Base-by-base conservation (phyloP, 2,113 vertebrate species). In the Psilopsiagon aurifrons region DNA sequence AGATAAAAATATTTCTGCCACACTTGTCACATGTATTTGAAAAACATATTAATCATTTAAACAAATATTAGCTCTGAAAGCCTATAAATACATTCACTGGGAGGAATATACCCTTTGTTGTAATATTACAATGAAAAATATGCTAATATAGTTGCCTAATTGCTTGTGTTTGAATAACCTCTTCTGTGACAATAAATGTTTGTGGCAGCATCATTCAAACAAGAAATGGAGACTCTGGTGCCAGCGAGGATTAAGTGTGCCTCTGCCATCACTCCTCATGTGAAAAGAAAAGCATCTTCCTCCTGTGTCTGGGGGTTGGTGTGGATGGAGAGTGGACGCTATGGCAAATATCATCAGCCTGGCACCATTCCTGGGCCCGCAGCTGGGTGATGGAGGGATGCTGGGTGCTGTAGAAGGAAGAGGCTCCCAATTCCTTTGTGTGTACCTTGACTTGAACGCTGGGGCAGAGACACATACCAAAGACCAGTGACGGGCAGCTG, bases 41-140 rank as follows among this genome's bases (percentile, higher is more conserved):
- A 98, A 98, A 98, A 98, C 97, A 98, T 97, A 98, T 98, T 97
- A 97, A 98, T 98, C 97, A 98, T 97, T 96, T 98, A 97, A 98
- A 98, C 97, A 98, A 98, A 98, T 98, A 98, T 98, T 97, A 97
- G 96, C 97, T 98, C 97, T 47, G 33, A 96, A 95, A 95, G 93
- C 96, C 96, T 94, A 97, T 97, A 97, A 98, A 97, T 97, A 94
- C 96, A 95, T 92, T 95, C 95, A 94, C 97, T 83, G 77, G 90
- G 92, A 96, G 93, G 97, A 87, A 97, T 92, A 96, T 96, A 96
- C 91, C 97, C 96, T 97, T 96, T 96, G 97, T 44, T 92, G 95
- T 94, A 95, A 90, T 92, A 96, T 92, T 94, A 97, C 98, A 97
- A 96, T 97, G 98, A 97, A 96, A 97, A 97, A 97, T 97, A 97